phyloP scores from a whole-genome alignment of 2,888 invertebrate genomes.

The Biston stratarius region DNA sequence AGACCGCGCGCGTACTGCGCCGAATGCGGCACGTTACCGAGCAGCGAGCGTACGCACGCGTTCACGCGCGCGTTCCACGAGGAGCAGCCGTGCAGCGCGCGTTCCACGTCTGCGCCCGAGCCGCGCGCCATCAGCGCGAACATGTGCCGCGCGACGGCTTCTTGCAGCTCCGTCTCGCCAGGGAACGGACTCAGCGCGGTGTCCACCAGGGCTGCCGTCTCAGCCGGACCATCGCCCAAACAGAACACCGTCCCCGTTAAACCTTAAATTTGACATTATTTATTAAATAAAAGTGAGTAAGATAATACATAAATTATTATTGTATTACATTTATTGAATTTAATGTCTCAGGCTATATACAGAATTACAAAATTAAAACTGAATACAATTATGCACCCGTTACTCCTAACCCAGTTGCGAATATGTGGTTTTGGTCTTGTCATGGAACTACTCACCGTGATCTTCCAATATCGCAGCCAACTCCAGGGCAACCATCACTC shows the following conservation, averaged over 20 bases:
- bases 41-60: slow-evolving; percentile 53
- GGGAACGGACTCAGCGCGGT: slow-evolving; percentile 49
- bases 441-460: neutral
- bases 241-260: slow-evolving; percentile 66
- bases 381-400: no score
- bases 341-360: no score
- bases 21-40: slow-evolving; percentile 62
- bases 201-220: slow-evolving; percentile 53
- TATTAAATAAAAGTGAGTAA: no score
- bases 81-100: slow-evolving; percentile 29
- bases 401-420: neutral
- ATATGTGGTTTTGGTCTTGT: no score
- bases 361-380: no score
- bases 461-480: slow-evolving; percentile 64
- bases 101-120: slow-evolving; percentile 38
- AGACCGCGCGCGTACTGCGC: slow-evolving; percentile 61
- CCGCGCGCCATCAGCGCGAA: slow-evolving; percentile 53
- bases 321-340: no score
- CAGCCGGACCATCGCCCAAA: slow-evolving; percentile 61
- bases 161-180: slow-evolving; percentile 57
- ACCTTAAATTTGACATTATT: slow-evolving; percentile 48
- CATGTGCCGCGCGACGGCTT: slow-evolving; percentile 62
- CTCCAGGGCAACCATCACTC: slow-evolving; percentile 61
- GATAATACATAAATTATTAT: no score
- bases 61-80: slow-evolving; percentile 56